Base-by-base conservation (phyloP, 2,797 vertebrate genomes). In the Aulostomus chinensis region DNA sequence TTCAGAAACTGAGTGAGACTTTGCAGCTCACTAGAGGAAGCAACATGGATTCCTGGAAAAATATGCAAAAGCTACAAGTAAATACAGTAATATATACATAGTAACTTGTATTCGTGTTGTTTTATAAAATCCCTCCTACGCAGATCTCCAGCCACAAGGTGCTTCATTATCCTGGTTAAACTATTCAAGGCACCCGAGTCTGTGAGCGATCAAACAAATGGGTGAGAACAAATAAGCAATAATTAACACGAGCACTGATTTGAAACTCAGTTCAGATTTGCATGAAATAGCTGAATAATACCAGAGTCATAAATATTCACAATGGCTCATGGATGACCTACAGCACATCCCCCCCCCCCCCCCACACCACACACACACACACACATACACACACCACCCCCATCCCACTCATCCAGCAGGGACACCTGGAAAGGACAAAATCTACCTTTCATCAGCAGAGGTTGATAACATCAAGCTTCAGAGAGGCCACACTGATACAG, bases 391-490 rank as follows among this genome's bases (percentile, higher is more conserved):
- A n/a, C n/a, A n/a, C n/a, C n/a, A 6, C 24, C 13, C 43, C 9
- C 20, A 7, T 12, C 13, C 47, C 31, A 24, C 7, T 17, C 12
- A 33, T 64, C 37, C 20, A 24, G 7, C 31, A 52, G 40, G 21
- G 34, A 62, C 85, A 86, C 76, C 80, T 86, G 81, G 72, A 68
- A 25, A 67, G 49, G 41, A 63, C 58, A 60, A 64, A 54, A 58
- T 78, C 67, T 57, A 41, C 38, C 80, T 86, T 89, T 89, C 83
- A 88, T 88, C 87, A 86, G 28, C 15, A 62, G 42, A 48, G 61
- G 52, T 53, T 48, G 76, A 85, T 73, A 80, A 59, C 41, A 71
- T 73, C 76, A 37, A 54, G 47, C 68, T 39, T 70, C 63, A 73
- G 61, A 74, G 64, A 57, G 73, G 54, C 59, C 68, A 73, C 22